Conservation (phyloP, 2,113 vertebrate species). For the Crotophaga sulcirostris region DNA sequence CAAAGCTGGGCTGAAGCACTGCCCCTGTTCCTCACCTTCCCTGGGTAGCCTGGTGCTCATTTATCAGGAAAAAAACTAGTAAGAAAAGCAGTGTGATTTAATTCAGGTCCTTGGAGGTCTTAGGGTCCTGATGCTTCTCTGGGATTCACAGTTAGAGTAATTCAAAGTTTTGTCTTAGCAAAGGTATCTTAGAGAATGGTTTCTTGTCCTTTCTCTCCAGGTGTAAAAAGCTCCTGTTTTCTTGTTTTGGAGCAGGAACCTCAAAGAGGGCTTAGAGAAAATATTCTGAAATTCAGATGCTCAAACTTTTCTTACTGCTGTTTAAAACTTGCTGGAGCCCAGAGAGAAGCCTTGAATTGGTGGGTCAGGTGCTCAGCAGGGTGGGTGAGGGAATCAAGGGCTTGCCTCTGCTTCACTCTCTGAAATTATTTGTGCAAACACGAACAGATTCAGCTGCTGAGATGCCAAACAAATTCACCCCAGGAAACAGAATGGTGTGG, state of each 20-base stretch:
- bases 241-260: background rate
- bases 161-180: background rate
- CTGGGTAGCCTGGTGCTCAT: background rate
- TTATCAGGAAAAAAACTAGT: background rate
- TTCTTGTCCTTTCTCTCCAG: background rate
- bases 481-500: background rate
- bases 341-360: rapidly evolving
- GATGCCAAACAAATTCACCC: background rate
- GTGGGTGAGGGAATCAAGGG: background rate
- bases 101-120: background rate
- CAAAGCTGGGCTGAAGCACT: background rate
- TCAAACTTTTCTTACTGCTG: background rate
- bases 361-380: background rate
- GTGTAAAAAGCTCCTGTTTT: background rate
- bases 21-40: background rate
- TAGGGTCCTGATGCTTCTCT: background rate
- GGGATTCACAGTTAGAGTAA: background rate
- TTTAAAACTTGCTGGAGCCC: background rate
- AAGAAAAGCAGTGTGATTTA: background rate
- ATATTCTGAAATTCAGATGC: background rate
- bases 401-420: background rate
- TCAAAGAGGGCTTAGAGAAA: background rate
- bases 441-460: background rate
- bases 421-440: background rate
- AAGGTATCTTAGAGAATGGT: background rate